A percentile compares a stretch with the other conserved stretches of the same genome.
Conservation (phyloP, 2,888 invertebrate genomes). For the Xestia ashworthii region DNA sequence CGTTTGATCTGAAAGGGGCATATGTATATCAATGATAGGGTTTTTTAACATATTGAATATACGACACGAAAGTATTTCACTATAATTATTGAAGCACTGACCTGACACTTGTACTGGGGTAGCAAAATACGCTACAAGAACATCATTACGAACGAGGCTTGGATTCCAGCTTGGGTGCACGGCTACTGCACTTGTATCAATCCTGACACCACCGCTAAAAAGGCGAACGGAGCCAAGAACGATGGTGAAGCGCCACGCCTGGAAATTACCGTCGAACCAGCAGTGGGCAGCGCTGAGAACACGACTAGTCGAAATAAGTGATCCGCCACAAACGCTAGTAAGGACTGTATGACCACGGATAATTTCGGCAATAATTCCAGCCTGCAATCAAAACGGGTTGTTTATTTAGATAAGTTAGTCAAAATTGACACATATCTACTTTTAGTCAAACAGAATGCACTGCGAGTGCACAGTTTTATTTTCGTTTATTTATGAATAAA, state of each 20-base stretch:
- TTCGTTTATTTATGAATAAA: neutral
- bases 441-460: neutral
- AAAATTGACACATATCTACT: neutral
- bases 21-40: too few species aligned
- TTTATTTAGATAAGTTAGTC: neutral
- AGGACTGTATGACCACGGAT: neutral
- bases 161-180: constrained; percentile 75
- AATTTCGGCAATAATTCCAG: constrained; percentile 38
- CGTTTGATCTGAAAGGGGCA: too few species aligned
- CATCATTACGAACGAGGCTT: constrained; percentile 71
- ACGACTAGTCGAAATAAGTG: constrained; percentile 66
- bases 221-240: constrained; percentile 74
- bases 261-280: constrained; percentile 78
- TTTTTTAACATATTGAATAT: too few species aligned
- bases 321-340: constrained; percentile 75
- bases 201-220: constrained; percentile 76
- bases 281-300: constrained; percentile 81
- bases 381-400: constrained; percentile 2
- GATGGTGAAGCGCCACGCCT: constrained; percentile 74
- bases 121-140: constrained; percentile 76
- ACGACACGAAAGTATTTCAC: too few species aligned
- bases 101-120: constrained; percentile 67
- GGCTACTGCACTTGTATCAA: constrained; percentile 69
- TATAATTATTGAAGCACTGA: constrained; percentile 53
- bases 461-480: too few species aligned